These are phyloP conservation scores for Oxystoma pomonae DNA, from an alignment of 2,888 invertebrate genomes.

Conservation along the genomic window DNA sequence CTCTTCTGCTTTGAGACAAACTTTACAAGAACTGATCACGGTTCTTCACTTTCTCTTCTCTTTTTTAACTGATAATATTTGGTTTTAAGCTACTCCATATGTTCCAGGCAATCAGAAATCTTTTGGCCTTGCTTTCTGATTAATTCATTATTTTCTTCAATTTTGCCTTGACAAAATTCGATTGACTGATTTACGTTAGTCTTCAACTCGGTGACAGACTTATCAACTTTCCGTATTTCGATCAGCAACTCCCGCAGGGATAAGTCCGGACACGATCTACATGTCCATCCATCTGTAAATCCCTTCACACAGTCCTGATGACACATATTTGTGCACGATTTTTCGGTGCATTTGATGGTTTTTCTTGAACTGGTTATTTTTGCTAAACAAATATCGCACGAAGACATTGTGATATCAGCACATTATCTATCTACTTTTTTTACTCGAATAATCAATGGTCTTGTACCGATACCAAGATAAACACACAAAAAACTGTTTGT, in stretches of 20 bases:
- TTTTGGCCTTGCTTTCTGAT: slow-evolving; percentile 8
- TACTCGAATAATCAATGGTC: neutral
- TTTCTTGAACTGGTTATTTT: neutral
- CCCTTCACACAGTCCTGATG: neutral
- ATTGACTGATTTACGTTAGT: slow-evolving; percentile 1
- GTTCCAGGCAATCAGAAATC: neutral
- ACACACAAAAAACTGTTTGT: neutral
- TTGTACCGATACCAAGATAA: neutral
- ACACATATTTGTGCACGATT: neutral
- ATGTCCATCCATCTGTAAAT: neutral
- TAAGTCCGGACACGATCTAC: neutral
- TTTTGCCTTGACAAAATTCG: slow-evolving; percentile 7
- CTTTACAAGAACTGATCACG: slow-evolving; percentile 5
- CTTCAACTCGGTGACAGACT: neutral
- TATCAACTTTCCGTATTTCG: neutral
- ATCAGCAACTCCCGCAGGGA: neutral
- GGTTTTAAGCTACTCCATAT: neutral
- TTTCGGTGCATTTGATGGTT: neutral
- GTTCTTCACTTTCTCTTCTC: no score
- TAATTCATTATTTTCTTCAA: slow-evolving; percentile 9
- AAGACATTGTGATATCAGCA: neutral
- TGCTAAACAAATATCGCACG: neutral
- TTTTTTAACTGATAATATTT: neutral
- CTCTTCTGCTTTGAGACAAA: no score
- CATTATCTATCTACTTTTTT: no score